Base-by-base conservation (phyloP, 2,797 vertebrate species). In the Danio kyathit region DNA sequence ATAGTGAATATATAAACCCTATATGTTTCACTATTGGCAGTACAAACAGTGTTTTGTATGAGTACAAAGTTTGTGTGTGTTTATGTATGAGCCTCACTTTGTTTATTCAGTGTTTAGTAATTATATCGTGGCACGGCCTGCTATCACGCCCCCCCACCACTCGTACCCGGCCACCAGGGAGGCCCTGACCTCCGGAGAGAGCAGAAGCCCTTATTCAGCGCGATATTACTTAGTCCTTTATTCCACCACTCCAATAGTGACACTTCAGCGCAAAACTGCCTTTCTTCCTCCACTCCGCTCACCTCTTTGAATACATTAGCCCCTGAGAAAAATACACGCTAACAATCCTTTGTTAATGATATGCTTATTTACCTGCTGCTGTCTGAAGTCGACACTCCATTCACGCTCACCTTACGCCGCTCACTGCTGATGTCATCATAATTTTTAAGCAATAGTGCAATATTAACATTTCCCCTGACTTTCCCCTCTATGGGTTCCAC, bases 91-190 rank as follows among this genome's bases (percentile, higher is more conserved):
- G 76, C 17, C 88, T 91, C 89, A 89, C 91, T 92, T 92, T 95
- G 92, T 95, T 95, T 95, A 94, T 93, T 94, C 16, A 87, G 92
- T 93, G 91, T 94, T 95, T 94, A 94, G 94, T 95, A 94, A 95
- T 95, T 95, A 95, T 95, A 95, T 94, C 89, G 88, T 91, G 91
- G 88, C 87, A 88, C 85, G 77, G 92, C 90, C 56, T 54, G 40
- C 52, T 64, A 67, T 73, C 51, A 17, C 6, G 8, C 48, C 38
- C 90, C 89, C 51, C 13, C 29, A 29, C 29, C 65, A 3, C 64
- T 56, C 43, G 11, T 48, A 88, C 90, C 90, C 87, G 88, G 87
- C 89, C 89, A 91, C 91, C 90, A 88, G 88, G 88, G 93, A 91
- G 92, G 89, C 91, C 92, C 90, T 94, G 91, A 92, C 94, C 91